Evolutionary conservation across 2,797 vertebrate species (phyloP).

Genomic region (Eospalax fontanierii): DNA sequence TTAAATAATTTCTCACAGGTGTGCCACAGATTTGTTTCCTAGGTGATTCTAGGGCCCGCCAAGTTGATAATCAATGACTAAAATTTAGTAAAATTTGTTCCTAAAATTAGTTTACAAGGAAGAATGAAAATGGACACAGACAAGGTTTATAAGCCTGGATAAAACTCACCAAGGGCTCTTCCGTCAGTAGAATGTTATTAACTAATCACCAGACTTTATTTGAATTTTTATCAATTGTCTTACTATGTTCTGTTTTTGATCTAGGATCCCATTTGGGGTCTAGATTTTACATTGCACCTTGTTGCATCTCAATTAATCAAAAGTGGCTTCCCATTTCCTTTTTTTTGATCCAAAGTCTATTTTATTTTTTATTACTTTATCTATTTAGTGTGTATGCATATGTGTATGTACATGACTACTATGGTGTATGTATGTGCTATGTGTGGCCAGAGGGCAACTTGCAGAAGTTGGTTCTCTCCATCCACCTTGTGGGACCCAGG

Average conservation of each 20-base stretch:
- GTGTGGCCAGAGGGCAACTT: no score
- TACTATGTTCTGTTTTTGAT: neutral
- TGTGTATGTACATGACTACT: no score
- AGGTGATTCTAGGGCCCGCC: neutral
- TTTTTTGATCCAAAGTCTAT: no score
- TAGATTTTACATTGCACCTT: neutral
- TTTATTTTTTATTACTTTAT: no score
- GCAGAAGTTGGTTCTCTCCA: no score
- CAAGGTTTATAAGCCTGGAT: neutral
- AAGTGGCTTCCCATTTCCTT: no score
- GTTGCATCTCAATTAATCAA: no score
- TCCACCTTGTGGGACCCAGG: no score
- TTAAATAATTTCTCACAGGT: neutral
- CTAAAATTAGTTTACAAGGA: neutral
- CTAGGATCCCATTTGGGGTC: neutral
- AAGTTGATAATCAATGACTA: neutral
- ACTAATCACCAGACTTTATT: neutral
- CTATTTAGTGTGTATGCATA: no score
- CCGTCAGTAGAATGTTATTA: neutral
- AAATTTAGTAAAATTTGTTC: neutral
- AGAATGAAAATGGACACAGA: neutral
- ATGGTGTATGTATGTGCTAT: no score
- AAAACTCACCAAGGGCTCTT: neutral
- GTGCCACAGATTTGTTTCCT: neutral
- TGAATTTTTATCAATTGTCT: neutral